Conservation (phyloP, 2,113 vertebrate species). For the Felis chaus region DNA sequence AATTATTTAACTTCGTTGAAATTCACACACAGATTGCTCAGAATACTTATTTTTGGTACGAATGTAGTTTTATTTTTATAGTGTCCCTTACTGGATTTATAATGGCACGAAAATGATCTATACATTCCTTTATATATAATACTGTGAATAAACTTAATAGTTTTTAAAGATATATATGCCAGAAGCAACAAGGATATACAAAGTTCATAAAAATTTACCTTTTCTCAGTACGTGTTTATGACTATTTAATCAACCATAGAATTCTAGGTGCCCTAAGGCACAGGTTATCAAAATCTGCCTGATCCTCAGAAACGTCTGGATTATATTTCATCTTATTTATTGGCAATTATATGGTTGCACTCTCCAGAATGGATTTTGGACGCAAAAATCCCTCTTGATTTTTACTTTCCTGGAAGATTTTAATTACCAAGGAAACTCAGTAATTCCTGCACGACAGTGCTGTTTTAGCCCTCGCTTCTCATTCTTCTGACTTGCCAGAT, state of each 20-base stretch:
- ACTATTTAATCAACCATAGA: not conserved
- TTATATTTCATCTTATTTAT: not conserved
- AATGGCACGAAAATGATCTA: not conserved
- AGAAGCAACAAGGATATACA: conserved; percentile 33
- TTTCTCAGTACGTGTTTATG: not conserved
- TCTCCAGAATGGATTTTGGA: not conserved
- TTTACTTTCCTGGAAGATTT: not conserved
- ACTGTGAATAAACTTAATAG: not conserved
- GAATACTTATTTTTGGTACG: not conserved
- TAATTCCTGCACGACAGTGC: not conserved
- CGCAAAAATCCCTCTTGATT: not conserved
- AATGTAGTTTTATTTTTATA: not conserved
- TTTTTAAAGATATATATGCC: not conserved
- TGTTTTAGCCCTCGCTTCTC: not conserved
- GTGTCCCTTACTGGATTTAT: not conserved
- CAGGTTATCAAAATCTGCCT: not conserved
- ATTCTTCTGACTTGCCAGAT: not conserved
- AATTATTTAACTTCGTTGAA: not conserved
- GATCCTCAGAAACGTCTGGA: not conserved
- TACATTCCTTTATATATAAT: not conserved
- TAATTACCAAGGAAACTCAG: not conserved
- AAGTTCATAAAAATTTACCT: conserved; percentile 50
- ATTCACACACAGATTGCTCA: not conserved
- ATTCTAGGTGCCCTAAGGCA: not conserved
- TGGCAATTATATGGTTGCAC: not conserved